A percentile compares a stretch with the other conserved stretches of the same genome.
Conservation (phyloP, 2,888 invertebrate species). For the Watsonalla binaria region DNA sequence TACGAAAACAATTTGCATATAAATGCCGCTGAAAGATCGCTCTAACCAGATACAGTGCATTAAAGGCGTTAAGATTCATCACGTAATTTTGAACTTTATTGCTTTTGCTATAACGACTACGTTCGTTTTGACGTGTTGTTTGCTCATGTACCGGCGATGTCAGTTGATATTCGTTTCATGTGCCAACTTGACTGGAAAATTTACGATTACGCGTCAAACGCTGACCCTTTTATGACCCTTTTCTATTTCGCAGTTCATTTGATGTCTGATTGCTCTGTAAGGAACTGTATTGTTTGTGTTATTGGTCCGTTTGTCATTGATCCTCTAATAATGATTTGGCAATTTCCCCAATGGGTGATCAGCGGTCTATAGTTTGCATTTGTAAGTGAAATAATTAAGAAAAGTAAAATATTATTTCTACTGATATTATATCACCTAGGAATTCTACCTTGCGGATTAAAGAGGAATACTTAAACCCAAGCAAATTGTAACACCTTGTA, state of each 20-base stretch:
- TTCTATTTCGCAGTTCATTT: constrained; percentile 35
- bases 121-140: neutral
- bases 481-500: too few species aligned
- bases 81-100: neutral
- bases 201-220: constrained; percentile 34
- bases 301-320: neutral
- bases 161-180: constrained; percentile 22
- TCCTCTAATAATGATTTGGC: neutral
- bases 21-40: constrained; percentile 43
- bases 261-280: constrained; percentile 24
- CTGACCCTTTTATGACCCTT: constrained; percentile 13
- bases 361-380: too few species aligned
- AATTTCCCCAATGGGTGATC: too few species aligned
- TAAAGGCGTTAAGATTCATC: neutral
- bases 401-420: too few species aligned
- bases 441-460: too few species aligned
- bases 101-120: neutral
- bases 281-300: neutral
- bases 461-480: too few species aligned
- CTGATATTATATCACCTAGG: too few species aligned
- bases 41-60: constrained; percentile 29
- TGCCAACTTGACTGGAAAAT: constrained; percentile 42
- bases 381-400: too few species aligned
- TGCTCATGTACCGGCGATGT: constrained; percentile 6
- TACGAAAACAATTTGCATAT: constrained; percentile 61